Percentiles rank a stretch among this genome's conserved stretches.
phyloP scores from a whole-genome alignment of 2,113 vertebrate species.

The Ia io region DNA sequence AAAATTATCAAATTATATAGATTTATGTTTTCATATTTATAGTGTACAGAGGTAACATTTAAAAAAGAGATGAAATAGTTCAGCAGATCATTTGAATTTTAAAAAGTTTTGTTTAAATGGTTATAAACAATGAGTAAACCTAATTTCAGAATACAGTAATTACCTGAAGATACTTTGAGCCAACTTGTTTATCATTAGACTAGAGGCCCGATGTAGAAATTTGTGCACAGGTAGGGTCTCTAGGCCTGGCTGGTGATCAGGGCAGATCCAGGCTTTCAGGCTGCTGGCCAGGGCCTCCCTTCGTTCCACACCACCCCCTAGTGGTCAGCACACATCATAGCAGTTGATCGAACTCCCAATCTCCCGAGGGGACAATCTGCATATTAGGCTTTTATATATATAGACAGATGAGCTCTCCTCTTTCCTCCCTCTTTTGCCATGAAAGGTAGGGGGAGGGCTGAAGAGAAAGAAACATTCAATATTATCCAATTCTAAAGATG shows the following conservation, averaged over 20 bases:
- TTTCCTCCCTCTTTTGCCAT: neutral
- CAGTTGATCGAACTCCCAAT: too few relatives aligned
- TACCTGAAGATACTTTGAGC: neutral
- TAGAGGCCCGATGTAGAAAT: too few relatives aligned
- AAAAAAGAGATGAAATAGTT: neutral
- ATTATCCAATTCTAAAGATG: neutral
- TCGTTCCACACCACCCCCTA: too few relatives aligned
- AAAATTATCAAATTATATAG: neutral
- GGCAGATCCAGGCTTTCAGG: too few relatives aligned
- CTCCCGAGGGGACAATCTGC: too few relatives aligned
- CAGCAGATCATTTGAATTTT: neutral
- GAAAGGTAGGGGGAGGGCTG: neutral
- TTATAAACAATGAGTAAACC: neutral
- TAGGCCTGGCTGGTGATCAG: too few relatives aligned
- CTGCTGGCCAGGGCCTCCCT: too few relatives aligned
- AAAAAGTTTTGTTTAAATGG: neutral
- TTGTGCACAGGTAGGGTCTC: too few relatives aligned
- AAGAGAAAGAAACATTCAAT: neutral
- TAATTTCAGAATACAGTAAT: neutral
- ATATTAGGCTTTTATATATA: too few relatives aligned
- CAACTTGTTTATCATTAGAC: neutral
- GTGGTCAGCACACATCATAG: too few relatives aligned
- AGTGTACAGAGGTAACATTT: neutral
- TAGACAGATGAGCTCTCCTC: neutral
- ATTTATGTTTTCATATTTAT: neutral